These are phyloP conservation scores for Lepeophtheirus salmonis DNA, from an alignment of 1,140 invertebrate species.

Conservation along the genomic window DNA sequence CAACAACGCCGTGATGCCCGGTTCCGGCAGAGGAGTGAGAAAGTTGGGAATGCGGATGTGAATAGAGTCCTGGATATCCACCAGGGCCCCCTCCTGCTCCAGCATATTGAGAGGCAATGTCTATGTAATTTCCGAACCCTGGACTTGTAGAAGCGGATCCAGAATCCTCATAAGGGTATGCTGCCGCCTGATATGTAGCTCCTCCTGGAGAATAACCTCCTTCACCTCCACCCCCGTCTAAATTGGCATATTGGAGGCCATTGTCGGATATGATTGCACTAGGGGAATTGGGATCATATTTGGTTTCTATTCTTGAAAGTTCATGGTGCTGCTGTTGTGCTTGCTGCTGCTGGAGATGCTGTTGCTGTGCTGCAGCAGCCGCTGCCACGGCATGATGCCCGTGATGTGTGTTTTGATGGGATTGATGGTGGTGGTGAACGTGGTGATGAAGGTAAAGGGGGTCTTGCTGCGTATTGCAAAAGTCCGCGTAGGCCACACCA, in stretches of 20 bases:
- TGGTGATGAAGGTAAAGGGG: too few species aligned
- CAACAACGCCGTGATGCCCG: background rate
- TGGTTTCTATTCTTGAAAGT: conserved; percentile 5
- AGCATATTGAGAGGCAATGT: too few species aligned
- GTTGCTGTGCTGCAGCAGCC: conserved; percentile 2
- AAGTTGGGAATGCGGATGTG: background rate
- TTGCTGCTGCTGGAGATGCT: conserved; percentile 25
- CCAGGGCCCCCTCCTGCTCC: background rate
- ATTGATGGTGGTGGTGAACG: too few species aligned
- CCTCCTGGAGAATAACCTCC: background rate
- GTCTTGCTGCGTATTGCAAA: too few species aligned
- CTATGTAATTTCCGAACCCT: background rate
- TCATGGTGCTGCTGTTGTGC: conserved; percentile 20
- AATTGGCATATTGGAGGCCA: conserved; percentile 13
- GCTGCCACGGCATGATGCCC: too few species aligned
- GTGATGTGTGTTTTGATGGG: too few species aligned
- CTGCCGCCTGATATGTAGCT: too few species aligned
- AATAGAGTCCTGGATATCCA: too few species aligned
- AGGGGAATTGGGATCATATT: conserved; percentile 1
- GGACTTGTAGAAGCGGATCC: too few species aligned
- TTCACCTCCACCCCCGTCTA: conserved; percentile 7
- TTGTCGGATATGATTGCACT: conserved; percentile 14
- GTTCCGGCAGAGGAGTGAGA: background rate
- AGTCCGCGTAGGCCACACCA: too few species aligned
- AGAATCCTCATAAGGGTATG: background rate